Base-by-base conservation (phyloP, 2,888 invertebrate species). In the Philonicus albiceps region DNA sequence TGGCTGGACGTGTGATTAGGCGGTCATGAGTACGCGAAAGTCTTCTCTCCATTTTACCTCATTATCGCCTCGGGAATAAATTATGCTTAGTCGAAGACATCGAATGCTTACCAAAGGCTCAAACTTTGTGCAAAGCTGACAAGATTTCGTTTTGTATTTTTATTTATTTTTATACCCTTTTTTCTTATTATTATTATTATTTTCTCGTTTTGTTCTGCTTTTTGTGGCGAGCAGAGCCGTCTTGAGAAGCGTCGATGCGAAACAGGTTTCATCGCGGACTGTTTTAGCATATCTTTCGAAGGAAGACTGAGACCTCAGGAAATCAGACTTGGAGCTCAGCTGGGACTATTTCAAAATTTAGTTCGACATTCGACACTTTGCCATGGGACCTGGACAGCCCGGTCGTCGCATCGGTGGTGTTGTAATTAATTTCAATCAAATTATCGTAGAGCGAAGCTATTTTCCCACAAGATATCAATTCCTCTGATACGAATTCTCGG, bases 1-100 rank as follows among this genome's bases (percentile, higher is more conserved):
- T 75, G 75, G 43, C 31, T 85, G 19, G 72, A 75, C 64, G 49
- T 85, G 75, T 85, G 85, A 75, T 76, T 85, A 75, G 85, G 75
- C 85, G 55, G 74, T 76, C 75, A 75, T 85, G 75, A 76, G 84
- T 73, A 84, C 73, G 73, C 73, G 84, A 84, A 84, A 84, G 84
- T 73, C 84, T 84, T 84, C 76, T 64, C 64, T 87, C 87, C 88
- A 88, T 91, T 91, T 91, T 91, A 90, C 90, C 92, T 91, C 91
- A 92, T 92, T 92, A 92, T 91, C 91, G 91, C 92, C 91, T 90
- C 89, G 91, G 91, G 89, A 91, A 91, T 91, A 91, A 91, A 91
- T 91, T 92, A 91, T 91, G 90, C 90, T 91, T 75, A 86, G 85
- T 53, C 55, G 64, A 55, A 86, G 49, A 53, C 76, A 86, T 76